A percentile compares a stretch with the other conserved stretches of the same genome.
Evolutionary conservation across 2,888 invertebrate species (phyloP).

Genomic region (Amphipyra berbera): DNA sequence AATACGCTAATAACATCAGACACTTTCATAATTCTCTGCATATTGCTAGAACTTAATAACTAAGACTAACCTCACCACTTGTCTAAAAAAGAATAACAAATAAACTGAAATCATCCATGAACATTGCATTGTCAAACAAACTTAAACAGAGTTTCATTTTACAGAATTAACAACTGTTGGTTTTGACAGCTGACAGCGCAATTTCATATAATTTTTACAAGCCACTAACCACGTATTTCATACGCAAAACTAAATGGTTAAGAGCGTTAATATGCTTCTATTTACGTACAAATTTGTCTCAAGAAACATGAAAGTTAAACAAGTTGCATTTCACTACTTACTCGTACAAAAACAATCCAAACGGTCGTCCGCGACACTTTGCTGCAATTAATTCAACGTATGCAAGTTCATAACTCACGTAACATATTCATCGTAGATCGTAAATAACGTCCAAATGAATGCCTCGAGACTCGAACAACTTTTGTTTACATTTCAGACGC

Average conservation of each 20-base stretch:
- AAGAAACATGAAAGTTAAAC: conserved; percentile 66
- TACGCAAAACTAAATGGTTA: conserved; percentile 67
- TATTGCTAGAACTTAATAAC: not conserved
- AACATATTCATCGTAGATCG: conserved; percentile 76
- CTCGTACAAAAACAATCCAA: conserved; percentile 86
- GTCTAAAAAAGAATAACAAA: conserved; percentile 5
- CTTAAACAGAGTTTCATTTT: conserved; percentile 37
- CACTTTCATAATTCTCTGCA: not conserved
- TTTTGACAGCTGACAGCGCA: conserved; percentile 55
- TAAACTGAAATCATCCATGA: conserved; percentile 10
- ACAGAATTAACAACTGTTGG: conserved; percentile 30
- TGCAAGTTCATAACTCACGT: conserved; percentile 85
- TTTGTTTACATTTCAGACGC: conserved; percentile 88
- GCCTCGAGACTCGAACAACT: conserved; percentile 75
- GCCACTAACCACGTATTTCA: conserved; percentile 65
- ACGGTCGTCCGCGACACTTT: conserved; percentile 74
- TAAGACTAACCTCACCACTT: conserved; percentile 8
- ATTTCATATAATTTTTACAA: conserved; percentile 56
- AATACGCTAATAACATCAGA: not conserved
- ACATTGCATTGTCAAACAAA: conserved; percentile 36
- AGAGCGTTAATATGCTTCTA: conserved; percentile 61
- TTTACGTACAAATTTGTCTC: conserved; percentile 71
- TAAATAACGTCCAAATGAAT: conserved; percentile 82
- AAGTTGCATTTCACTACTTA: conserved; percentile 79
- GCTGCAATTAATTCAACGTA: conserved; percentile 83